Evolutionary conservation across 2,888 invertebrate genomes (phyloP).

Genomic region (Acrobasis consociella): DNA sequence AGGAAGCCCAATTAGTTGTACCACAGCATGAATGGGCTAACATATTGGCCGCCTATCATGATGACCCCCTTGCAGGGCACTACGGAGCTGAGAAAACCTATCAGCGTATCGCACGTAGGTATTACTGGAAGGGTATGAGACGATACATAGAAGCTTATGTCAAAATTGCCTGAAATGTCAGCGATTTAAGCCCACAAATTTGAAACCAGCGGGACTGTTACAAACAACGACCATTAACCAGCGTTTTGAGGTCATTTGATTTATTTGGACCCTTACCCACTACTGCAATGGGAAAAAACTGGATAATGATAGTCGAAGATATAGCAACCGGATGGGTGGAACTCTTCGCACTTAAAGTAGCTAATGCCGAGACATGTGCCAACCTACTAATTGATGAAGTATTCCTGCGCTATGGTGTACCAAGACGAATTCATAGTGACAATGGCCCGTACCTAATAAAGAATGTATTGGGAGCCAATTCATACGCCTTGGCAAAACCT

Average conservation of each 20-base stretch:
- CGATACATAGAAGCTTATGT: constrained; percentile 27
- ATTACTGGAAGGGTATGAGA: constrained; percentile 33
- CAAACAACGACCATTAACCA: constrained; percentile 31
- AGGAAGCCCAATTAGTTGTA: background rate
- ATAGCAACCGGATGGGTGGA: constrained; percentile 27
- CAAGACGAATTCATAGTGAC: constrained; percentile 11
- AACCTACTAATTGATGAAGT: constrained; percentile 41
- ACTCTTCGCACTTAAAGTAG: constrained; percentile 43
- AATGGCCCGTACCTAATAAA: too few relatives aligned
- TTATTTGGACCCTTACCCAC: constrained; percentile 33
- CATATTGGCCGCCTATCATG: background rate
- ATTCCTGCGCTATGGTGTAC: constrained; percentile 31
- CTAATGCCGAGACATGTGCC: constrained; percentile 26
- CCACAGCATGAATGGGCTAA: constrained; percentile 2
- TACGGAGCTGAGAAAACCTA: constrained; percentile 27
- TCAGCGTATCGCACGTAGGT: constrained; percentile 26
- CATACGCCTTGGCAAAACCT: too few relatives aligned
- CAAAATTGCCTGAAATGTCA: constrained; percentile 22
- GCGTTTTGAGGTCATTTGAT: constrained; percentile 32
- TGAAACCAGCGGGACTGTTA: constrained; percentile 31
- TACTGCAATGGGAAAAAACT: constrained; percentile 14
- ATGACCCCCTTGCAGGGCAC: constrained; percentile 14
- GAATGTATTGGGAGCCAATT: too few relatives aligned
- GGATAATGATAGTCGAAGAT: constrained; percentile 36
- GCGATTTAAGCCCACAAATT: constrained; percentile 29